Evolutionary conservation across 1,140 invertebrate genomes (phyloP), one percentile per base, ranked within the genome.

Genomic region (Chionoecetes opilio): DNA sequence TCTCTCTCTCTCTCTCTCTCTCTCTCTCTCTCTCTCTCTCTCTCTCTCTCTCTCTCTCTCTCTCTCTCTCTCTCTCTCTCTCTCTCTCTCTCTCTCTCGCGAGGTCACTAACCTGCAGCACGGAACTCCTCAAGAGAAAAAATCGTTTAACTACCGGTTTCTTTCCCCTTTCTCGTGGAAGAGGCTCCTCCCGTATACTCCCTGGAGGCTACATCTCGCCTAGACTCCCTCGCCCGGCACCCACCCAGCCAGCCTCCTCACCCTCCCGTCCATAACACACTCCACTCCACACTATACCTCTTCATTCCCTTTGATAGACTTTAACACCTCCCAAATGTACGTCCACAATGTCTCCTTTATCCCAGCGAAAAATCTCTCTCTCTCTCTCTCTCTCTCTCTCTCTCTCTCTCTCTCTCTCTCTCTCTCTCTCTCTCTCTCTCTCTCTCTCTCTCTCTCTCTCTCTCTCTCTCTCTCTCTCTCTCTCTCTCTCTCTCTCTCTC

Each of bases 31-130:
- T 41, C 38, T 11, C 46, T 53, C 9, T 53, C 46, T 53, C 46
- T 53, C 46, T 53, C 46, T 53, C 46, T 53, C 46, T 53, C 46
- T 53, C 46, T 53, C 82, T 85, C 82, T 85, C 82, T 85, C 82
- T 85, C 82, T 85, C 46, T 53, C 46, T 53, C 46, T 53, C 46
- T 53, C 46, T 85, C 82, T 85, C 82, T 26, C 32, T 35, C 85
- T 31, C 85, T 87, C 85, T 87, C 85, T 32, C 29, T 87, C 29
- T 87, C 29, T 37, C 41, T 88, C 35, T 37, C 14, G 41, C 86
- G 41, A n/a, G 35, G 37, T 41, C 86, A 38, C 86, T 34, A 38
- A 26, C 86, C 37, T 38, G 29, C 9, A 9, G 11, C 46, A 53
- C 11, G 46, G 21, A 53, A n/a, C 14, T 75, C 14, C 63, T 14